Evolutionary conservation across 2,888 invertebrate genomes (phyloP).

Genomic region (Trimorus sp.): DNA sequence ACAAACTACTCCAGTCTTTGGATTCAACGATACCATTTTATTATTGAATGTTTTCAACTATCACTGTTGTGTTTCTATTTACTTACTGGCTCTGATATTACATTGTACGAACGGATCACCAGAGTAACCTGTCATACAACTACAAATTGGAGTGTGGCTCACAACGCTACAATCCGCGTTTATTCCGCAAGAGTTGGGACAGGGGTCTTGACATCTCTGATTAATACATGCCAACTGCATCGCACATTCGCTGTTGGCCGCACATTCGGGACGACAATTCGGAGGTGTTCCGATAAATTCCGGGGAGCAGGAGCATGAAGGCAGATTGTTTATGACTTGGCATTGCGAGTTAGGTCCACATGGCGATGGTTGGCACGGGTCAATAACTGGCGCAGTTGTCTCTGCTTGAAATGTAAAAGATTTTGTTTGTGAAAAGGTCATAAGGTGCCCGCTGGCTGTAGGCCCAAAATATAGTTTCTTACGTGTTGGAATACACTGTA

Average conservation of each 20-base stretch:
- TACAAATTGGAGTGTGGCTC: conserved; percentile 86
- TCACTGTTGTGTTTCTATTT: background rate
- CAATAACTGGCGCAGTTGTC: conserved; percentile 23
- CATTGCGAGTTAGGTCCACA: conserved; percentile 85
- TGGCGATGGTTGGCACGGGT: conserved; percentile 85
- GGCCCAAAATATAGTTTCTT: conserved; percentile 8
- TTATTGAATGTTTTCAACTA: too few species aligned
- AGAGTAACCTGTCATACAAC: conserved; percentile 83
- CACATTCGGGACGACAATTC: conserved; percentile 83
- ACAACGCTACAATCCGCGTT: conserved; percentile 83
- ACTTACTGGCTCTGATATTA: conserved; percentile 32
- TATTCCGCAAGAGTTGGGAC: conserved; percentile 83
- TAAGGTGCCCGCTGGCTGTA: background rate
- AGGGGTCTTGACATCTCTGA: conserved; percentile 87
- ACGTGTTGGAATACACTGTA: conserved; percentile 70
- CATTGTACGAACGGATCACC: conserved; percentile 86
- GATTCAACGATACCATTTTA: too few species aligned
- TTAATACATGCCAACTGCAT: conserved; percentile 86
- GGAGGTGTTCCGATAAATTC: conserved; percentile 82
- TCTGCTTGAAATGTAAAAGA: conserved; percentile 19
- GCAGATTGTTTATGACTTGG: conserved; percentile 83
- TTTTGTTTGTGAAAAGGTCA: background rate
- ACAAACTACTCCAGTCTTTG: too few species aligned
- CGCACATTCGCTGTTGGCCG: conserved; percentile 82
- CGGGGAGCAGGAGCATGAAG: conserved; percentile 82